phyloP scores from a whole-genome alignment of 2,888 invertebrate genomes.

The Nomada ruficornis region DNA sequence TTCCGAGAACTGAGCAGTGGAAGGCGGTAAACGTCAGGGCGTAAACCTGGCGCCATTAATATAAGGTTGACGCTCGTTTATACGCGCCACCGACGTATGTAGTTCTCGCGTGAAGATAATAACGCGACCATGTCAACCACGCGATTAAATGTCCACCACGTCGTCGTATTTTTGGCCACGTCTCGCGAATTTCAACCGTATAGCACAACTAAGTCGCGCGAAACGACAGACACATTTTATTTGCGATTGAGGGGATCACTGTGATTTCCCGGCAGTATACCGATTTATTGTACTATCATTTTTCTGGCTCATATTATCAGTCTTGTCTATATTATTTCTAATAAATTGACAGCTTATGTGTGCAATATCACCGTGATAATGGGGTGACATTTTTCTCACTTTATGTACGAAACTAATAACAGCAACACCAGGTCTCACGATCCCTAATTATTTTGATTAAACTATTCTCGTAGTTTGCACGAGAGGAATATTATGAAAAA shows the following conservation, averaged over 20 bases:
- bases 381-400: no score
- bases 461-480: no score
- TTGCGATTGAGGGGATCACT: not conserved
- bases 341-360: no score
- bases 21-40: slow-evolving; percentile 65
- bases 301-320: no score
- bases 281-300: no score
- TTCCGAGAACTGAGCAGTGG: slow-evolving; percentile 55
- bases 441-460: no score
- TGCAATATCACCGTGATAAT: no score
- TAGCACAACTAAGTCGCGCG: slow-evolving; percentile 10
- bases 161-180: slow-evolving; percentile 38
- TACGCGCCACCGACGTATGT: slow-evolving; percentile 52
- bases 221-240: slow-evolving; percentile 33
- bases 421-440: no score
- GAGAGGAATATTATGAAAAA: no score
- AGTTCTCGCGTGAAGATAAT: slow-evolving; percentile 50
- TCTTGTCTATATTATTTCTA: no score
- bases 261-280: no score
- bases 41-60: slow-evolving; percentile 62
- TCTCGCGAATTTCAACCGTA: slow-evolving; percentile 34
- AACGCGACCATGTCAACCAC: slow-evolving; percentile 38
- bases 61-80: slow-evolving; percentile 62
- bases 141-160: slow-evolving; percentile 46
- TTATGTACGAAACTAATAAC: no score